These are phyloP conservation scores for Epizoanthus rinbou DNA, from an alignment of 92 coral and sea anemone species.

Conservation along the genomic window DNA sequence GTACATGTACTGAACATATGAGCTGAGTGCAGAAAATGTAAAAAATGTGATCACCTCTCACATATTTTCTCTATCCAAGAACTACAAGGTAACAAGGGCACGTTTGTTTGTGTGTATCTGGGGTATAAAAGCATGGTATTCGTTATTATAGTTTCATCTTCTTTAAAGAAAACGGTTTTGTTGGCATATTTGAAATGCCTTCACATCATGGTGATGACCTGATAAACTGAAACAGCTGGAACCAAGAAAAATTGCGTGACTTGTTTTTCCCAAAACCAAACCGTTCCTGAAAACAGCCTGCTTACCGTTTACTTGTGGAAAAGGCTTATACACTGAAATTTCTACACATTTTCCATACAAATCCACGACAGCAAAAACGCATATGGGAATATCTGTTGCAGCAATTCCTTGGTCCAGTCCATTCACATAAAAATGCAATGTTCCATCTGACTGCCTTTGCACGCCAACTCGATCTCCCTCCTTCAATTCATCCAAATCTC, in stretches of 20 bases:
- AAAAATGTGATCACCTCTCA: too few species aligned
- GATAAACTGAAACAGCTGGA: background rate
- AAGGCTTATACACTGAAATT: slow-evolving; percentile 77
- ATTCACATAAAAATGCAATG: slow-evolving; percentile 91
- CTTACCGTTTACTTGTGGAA: slow-evolving; percentile 45
- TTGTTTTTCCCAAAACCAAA: background rate
- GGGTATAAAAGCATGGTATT: too few species aligned
- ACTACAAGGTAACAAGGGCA: too few species aligned
- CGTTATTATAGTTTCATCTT: too few species aligned
- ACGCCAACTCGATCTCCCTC: slow-evolving; percentile 91
- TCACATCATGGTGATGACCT: background rate
- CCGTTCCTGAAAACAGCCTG: background rate
- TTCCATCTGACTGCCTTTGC: slow-evolving; percentile 59
- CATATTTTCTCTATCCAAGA: background rate
- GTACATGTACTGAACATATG: too few species aligned
- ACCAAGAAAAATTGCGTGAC: slow-evolving; percentile 20
- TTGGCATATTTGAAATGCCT: background rate
- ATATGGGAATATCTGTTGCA: slow-evolving; percentile 74
- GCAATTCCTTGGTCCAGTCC: slow-evolving; percentile 91
- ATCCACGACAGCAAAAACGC: slow-evolving; percentile 88
- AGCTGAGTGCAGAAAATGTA: too few species aligned
- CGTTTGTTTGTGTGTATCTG: background rate
- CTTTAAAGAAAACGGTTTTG: background rate
- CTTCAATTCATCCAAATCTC: slow-evolving; percentile 81
- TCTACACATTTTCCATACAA: slow-evolving; percentile 96